These are phyloP conservation scores for Melanaphis sacchari DNA, from an alignment of 1,140 invertebrate genomes.

Conservation along the genomic window DNA sequence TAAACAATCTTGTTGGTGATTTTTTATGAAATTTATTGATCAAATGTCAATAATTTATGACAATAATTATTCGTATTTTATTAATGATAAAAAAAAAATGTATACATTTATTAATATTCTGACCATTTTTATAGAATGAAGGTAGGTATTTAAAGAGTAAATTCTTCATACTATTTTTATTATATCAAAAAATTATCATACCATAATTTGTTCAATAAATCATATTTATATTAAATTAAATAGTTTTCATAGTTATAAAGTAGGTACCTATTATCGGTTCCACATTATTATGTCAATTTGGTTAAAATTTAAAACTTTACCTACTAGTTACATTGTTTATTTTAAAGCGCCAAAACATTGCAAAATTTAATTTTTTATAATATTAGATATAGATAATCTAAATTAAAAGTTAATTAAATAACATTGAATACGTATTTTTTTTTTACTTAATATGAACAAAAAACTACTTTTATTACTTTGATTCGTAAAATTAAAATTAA, in stretches of 20 bases:
- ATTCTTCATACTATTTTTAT: not conserved
- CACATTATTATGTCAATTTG: not conserved
- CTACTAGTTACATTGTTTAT: not conserved
- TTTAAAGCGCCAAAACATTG: not conserved
- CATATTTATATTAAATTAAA: not conserved
- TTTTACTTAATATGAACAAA: not conserved
- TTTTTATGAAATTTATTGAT: not conserved
- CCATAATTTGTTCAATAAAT: not conserved
- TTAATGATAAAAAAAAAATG: not conserved
- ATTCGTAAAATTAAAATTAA: not conserved
- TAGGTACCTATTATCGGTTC: not conserved
- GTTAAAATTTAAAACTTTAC: not conserved
- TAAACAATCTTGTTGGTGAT: not conserved
- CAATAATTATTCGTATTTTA: not conserved
- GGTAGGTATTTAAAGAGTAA: not conserved
- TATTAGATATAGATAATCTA: too few species aligned
- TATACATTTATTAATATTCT: not conserved
- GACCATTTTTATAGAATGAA: not conserved
- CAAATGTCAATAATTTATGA: not conserved
- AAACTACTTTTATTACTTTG: not conserved
- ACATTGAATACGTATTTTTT: too few species aligned
- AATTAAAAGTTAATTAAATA: too few species aligned
- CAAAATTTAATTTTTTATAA: too few species aligned
- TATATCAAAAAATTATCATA: not conserved
- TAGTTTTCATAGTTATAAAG: not conserved